Base-by-base conservation (phyloP, 1,140 invertebrate genomes). In the Euglossa dilemma region DNA sequence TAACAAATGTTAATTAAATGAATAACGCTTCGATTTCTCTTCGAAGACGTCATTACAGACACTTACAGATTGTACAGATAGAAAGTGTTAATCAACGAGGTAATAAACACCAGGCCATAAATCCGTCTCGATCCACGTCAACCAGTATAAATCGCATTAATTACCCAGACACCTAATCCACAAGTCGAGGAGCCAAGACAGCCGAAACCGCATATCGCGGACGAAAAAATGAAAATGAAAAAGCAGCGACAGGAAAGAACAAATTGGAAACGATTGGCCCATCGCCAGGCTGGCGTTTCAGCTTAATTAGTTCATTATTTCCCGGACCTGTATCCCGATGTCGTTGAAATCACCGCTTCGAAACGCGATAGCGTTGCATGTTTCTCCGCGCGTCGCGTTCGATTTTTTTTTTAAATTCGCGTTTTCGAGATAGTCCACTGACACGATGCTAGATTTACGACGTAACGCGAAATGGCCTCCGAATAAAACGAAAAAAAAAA, bases 251-350 rank as follows among this genome's bases (percentile, higher is more conserved):
- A 50, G 18, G 9, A 20, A 25, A n/a, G 2, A 50, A 54, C 50
- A 45, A 54, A 56, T 66, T 78, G 36, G n/a, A 47, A 69, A 59
- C 43, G 47, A 70, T 70, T 77, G 63, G 63, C n/a, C 50, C 25
- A 28, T 8, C 2, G 25, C 45, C 54, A 61, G 25, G 7, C 45
- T n/a, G 14, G 28, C 66, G 45, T 50, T 79, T 71, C 45, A 50
- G 45, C 45, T 71, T 70, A 79, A 79, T 71, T 61, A 61, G 45
- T 71, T 70, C 25, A 79, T 79, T 71, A 61, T 79, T 79, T 50
- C 14, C 12, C 7, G 14, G 20, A 28, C 25, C 28, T 16, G 54
- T 20, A 18, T 43, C 28, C 25, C n/a, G 25, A 71, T 67, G 23
- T 45, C 45, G 57, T 72, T 52, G 69, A 72, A 74, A 63, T 63